Conservation (phyloP, 2,113 vertebrate genomes). For the Leiothrix lutea region DNA sequence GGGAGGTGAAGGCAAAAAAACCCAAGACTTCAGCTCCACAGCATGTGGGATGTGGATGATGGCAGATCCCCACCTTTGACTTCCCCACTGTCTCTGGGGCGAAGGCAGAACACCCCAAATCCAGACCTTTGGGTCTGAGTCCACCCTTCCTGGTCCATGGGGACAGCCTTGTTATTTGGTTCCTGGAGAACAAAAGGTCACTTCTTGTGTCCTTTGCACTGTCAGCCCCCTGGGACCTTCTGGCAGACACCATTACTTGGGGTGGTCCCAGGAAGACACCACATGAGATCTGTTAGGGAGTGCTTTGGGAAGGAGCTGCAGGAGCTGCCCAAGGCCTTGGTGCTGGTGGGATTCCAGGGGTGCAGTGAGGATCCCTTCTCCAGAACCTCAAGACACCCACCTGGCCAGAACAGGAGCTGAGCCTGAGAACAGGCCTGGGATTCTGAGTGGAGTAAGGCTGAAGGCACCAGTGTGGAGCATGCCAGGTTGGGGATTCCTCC, state of each 20-base stretch:
- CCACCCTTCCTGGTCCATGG: background rate
- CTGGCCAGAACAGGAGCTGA: background rate
- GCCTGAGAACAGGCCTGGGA: background rate
- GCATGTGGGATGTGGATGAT: background rate
- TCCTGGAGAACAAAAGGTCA: background rate
- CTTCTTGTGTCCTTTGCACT: background rate
- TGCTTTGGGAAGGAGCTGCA: background rate
- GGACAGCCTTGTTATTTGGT: background rate
- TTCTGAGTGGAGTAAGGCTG: background rate
- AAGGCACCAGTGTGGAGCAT: background rate
- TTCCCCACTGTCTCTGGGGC: background rate
- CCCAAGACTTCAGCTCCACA: background rate
- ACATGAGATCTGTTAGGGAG: fast-evolving
- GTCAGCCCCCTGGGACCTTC: background rate
- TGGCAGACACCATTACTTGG: background rate
- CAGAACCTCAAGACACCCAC: background rate
- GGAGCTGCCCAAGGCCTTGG: background rate
- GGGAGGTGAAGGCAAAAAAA: constrained; percentile 50
- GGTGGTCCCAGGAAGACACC: background rate
- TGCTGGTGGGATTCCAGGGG: background rate
- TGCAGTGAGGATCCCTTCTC: fast-evolving
- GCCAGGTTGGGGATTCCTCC: background rate
- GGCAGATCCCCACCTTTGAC: constrained; percentile 47
- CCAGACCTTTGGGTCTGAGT: background rate
- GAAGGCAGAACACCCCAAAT: background rate